Conservation (phyloP, 2,888 invertebrate species). For the Tryphoninae sp. region DNA sequence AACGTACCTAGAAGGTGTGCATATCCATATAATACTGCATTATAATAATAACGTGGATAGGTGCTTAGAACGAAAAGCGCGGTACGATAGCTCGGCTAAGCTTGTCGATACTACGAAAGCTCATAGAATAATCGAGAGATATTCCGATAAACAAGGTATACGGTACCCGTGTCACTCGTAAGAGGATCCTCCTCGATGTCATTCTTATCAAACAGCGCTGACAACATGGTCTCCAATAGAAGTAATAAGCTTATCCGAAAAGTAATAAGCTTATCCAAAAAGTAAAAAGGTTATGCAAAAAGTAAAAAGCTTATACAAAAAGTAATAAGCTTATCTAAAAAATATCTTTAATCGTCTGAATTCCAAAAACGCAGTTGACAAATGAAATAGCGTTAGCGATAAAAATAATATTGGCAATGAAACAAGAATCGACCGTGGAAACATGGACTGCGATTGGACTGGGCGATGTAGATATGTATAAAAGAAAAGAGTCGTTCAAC, state of each 20-base stretch:
- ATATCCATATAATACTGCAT: slow-evolving; percentile 7
- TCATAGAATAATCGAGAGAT: slow-evolving; percentile 32
- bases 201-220: neutral
- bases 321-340: neutral
- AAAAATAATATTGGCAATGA: neutral
- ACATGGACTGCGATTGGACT: neutral
- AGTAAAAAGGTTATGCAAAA: neutral
- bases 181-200: neutral
- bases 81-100: slow-evolving; percentile 3
- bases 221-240: slow-evolving; percentile 1
- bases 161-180: neutral
- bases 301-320: neutral
- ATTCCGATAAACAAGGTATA: slow-evolving; percentile 23
- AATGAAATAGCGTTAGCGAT: neutral
- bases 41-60: slow-evolving; percentile 8
- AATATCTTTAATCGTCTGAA: neutral
- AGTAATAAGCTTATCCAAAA: neutral
- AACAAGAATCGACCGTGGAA: neutral
- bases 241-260: neutral
- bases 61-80: slow-evolving; percentile 21
- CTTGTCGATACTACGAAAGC: slow-evolving; percentile 40
- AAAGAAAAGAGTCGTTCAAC: neutral
- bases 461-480: neutral
- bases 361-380: no score
- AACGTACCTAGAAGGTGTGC: no score